Percentiles rank a stretch among this genome's conserved stretches.
These are phyloP conservation scores for Agrotis clavis DNA, from an alignment of 2,888 invertebrate species.

Conservation along the genomic window DNA sequence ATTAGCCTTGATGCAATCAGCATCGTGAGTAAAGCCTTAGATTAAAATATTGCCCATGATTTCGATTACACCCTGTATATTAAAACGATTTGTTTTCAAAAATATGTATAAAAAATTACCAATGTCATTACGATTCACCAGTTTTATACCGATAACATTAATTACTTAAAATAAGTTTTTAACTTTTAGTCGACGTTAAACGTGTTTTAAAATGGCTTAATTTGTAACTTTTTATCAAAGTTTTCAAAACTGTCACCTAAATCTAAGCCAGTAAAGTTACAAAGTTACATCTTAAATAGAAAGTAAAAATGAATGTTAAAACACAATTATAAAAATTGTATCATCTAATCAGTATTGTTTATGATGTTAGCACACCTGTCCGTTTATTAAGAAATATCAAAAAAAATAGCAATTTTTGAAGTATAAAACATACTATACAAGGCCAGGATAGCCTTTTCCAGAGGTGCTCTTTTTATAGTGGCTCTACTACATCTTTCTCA, in stretches of 20 bases:
- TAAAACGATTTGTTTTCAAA: not conserved
- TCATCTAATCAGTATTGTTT: not conserved
- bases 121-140: not conserved
- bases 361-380: constrained; percentile 1
- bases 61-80: too few species aligned
- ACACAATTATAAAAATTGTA: not conserved
- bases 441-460: too few species aligned
- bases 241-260: not conserved
- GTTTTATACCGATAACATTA: not conserved
- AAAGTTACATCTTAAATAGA: not conserved
- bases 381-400: not conserved
- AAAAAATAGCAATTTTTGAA: too few species aligned
- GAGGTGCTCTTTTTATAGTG: too few species aligned
- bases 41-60: too few species aligned
- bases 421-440: too few species aligned
- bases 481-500: too few species aligned
- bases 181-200: not conserved
- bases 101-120: too few species aligned
- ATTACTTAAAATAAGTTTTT: not conserved
- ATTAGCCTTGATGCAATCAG: too few species aligned
- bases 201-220: not conserved
- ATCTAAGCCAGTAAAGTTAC: not conserved
- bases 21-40: too few species aligned
- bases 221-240: not conserved
- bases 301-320: not conserved